Base-by-base conservation (phyloP, 92 coral and sea anemone species). In the Phenganax subtilis region DNA sequence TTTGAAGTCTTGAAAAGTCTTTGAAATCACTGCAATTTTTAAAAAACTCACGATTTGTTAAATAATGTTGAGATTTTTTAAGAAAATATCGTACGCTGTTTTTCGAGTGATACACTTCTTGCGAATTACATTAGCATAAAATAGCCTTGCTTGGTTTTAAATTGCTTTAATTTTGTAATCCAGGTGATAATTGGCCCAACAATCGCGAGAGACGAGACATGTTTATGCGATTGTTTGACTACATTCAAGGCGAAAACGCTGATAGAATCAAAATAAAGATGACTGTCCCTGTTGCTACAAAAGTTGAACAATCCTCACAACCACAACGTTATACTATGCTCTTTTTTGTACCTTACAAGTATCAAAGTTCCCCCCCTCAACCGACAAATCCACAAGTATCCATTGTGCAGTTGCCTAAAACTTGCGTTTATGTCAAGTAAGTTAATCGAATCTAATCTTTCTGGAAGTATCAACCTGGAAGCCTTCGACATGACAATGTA, bases 361-460 rank as follows among this genome's bases (percentile, higher is more conserved):
- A 80, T 56, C 83, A 80, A 63, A 51, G 53, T 27, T 55, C 68
- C 57, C 83, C 83, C 11, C 83, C 83, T 59, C 52, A 55, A 57
- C 83, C 83, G 10, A 80, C 83, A 12, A 59, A 71, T 68, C 72
- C 68, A 62, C 29, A 80, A 63, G 83, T 80, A 37, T 55, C 60
- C 55, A 80, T 80, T 57, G 51, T 58, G 7, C 55, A 20, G 25
- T n/a, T 80, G 56, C 83, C 80, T 9, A 54, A 69, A 16, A 84
- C 90, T 80, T 90, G 88, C 63, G 90, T 90, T 15, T 92, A 85
- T 44, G 94, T 92, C 0, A 66, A 14, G 4, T 64, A 20, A 64
- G 70, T 62, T 16, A 62, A 9, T 16, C 69, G 20, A n/a, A n/a
- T 14, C 27, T 0, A 16, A 7, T 47, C 17, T 60, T 55, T 59